phyloP scores from a whole-genome alignment of 2,888 invertebrate species.

The Aphidius colemani region DNA sequence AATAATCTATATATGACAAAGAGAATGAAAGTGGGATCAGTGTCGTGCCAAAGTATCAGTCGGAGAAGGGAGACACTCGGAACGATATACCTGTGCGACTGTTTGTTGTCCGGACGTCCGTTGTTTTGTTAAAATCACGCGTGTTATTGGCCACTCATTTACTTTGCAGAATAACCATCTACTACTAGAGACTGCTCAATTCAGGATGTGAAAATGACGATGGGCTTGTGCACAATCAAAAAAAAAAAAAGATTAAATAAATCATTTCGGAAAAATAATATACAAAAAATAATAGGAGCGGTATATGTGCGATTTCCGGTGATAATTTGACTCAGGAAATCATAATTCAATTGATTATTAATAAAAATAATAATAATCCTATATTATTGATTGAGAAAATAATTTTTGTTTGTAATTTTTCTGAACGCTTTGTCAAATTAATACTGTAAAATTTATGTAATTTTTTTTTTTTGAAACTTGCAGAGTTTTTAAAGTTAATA shows the following conservation, averaged over 20 bases:
- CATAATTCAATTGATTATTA: neutral
- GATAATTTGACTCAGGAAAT: constrained; percentile 4
- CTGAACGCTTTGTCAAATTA: no score
- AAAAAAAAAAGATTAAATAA: no score
- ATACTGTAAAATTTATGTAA: no score
- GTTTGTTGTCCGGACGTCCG: constrained; percentile 58
- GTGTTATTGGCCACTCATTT: constrained; percentile 36
- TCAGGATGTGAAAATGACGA: constrained; percentile 51
- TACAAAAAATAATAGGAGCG: constrained; percentile 51
- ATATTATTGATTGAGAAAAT: no score
- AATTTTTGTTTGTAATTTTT: no score
- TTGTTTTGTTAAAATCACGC: constrained; percentile 61
- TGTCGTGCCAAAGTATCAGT: constrained; percentile 37
- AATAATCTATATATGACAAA: constrained; percentile 30
- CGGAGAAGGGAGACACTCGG: constrained; percentile 43
- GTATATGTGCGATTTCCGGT: constrained; percentile 44
- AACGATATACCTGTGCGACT: constrained; percentile 61
- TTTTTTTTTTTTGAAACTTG: no score
- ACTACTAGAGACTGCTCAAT: constrained; percentile 34
- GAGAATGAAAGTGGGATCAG: constrained; percentile 31
- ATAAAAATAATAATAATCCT: no score
- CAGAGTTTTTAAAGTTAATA: no score
- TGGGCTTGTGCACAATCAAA: constrained; percentile 40
- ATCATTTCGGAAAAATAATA: constrained; percentile 36
- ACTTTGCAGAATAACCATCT: no score